Evolutionary conservation across 2,888 invertebrate species (phyloP).

Genomic region (Chymomyza amoena): DNA sequence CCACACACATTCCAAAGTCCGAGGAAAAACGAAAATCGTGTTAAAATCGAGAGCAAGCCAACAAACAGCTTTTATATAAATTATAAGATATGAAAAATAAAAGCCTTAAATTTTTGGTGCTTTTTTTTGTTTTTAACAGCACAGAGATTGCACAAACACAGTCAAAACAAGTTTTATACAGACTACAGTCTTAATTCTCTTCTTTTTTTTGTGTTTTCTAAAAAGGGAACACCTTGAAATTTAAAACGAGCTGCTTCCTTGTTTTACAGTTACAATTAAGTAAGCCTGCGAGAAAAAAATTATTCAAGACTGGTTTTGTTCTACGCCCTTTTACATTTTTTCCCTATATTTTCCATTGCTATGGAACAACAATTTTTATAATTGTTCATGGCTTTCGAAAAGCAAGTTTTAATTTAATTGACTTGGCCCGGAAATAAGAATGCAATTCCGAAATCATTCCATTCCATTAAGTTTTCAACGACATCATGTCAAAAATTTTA

Average conservation of each 20-base stretch:
- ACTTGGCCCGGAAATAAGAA: background rate
- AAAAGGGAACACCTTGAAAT: constrained; percentile 28
- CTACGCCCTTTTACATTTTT: constrained; percentile 2
- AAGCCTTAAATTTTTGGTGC: background rate
- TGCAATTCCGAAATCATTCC: background rate
- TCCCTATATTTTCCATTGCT: background rate
- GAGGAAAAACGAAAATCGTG: background rate
- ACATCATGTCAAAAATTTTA: background rate
- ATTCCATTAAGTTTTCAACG: background rate
- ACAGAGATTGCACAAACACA: background rate
- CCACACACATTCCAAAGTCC: background rate
- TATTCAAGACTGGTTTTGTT: constrained; percentile 26
- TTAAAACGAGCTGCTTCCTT: constrained; percentile 29
- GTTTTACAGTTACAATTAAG: constrained; percentile 36
- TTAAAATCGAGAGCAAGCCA: background rate
- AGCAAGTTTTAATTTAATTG: constrained; percentile 2
- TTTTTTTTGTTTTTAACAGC: background rate
- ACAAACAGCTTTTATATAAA: background rate
- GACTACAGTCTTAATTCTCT: background rate
- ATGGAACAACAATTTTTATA: background rate
- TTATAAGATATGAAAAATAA: background rate
- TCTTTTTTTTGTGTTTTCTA: background rate
- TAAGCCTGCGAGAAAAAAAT: background rate
- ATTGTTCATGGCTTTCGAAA: background rate
- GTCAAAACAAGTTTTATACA: background rate